Conservation (phyloP, 2,888 invertebrate species). For the Congeria kusceri region DNA sequence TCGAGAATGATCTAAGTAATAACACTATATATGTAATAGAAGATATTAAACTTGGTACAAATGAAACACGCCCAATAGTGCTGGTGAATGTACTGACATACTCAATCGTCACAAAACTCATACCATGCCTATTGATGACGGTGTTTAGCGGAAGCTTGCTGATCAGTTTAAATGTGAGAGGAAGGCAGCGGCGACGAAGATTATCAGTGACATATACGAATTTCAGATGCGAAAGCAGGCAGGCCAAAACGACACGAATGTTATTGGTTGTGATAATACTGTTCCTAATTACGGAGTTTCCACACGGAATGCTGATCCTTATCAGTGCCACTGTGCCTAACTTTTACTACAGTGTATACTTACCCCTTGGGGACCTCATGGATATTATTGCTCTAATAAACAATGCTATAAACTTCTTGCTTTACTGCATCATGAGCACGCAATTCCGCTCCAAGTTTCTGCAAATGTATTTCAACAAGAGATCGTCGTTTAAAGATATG, state of each 20-base stretch:
- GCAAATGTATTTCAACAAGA: slow-evolving; percentile 73
- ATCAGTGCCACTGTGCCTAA: slow-evolving; percentile 90
- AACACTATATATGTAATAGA: slow-evolving; percentile 68
- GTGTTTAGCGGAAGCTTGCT: slow-evolving; percentile 87
- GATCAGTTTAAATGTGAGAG: slow-evolving; percentile 74
- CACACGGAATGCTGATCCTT: slow-evolving; percentile 91
- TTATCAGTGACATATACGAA: slow-evolving; percentile 70
- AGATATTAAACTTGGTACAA: slow-evolving; percentile 73
- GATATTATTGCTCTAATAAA: slow-evolving; percentile 95
- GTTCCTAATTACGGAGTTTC: slow-evolving; percentile 95
- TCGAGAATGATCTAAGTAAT: slow-evolving; percentile 48
- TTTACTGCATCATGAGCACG: slow-evolving; percentile 97
- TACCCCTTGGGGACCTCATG: slow-evolving; percentile 90
- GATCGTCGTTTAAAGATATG: slow-evolving; percentile 59
- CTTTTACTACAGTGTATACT: slow-evolving; percentile 88
- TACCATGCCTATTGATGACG: slow-evolving; percentile 94
- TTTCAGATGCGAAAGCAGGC: slow-evolving; percentile 68
- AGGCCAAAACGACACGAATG: slow-evolving; percentile 94
- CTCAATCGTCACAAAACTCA: slow-evolving; percentile 95
- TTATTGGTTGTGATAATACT: slow-evolving; percentile 93
- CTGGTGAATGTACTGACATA: slow-evolving; percentile 76
- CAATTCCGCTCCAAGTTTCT: slow-evolving; percentile 89
- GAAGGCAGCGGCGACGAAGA: slow-evolving; percentile 68
- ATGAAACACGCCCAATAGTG: slow-evolving; percentile 70
- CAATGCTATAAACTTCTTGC: slow-evolving; percentile 95